Evolutionary conservation across 2,888 invertebrate species (phyloP), one percentile per base, ranked within the genome.

Genomic region (Boloria euphrosyne): DNA sequence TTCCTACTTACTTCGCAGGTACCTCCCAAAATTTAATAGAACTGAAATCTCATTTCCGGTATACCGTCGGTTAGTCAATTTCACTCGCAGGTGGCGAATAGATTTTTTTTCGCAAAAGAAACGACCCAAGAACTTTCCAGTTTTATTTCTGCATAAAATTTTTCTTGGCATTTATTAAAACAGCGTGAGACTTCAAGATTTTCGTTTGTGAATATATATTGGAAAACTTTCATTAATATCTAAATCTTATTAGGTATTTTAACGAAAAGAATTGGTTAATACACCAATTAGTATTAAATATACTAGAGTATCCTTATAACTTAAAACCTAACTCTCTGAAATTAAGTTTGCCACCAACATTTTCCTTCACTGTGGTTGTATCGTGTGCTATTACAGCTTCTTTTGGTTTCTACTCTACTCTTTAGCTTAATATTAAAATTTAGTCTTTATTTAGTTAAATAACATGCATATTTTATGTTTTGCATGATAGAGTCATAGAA

Each of bases 41-140:
- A 65, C 54, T 62, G 55, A 70, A 70, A 70, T 70, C 70, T 70
- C 57, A 70, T 70, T 66, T 68, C 68, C 70, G 61, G 65, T 60
- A 57, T 63, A 58, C 62, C 68, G 43, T 62, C 69, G 65, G 65
- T 68, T 68, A 70, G 63, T 68, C 66, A 62, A 66, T 68, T 68
- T 63, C 70, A 65, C 65, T 46, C 63, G 70, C 70, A 70, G 70
- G 63, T 70, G 68, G 55, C 57, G 57, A 66, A 57, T 52, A 66
- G 47, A 52, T 60, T 62, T 66, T 66, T 69, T 70, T 66, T 54
- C 46, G 52, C 60, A 60, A 70, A 68, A 68, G 65, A 55, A 67
- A 38, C 59, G 47, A 61, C 54, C 60, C 60, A 57, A 66, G 55
- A 68, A 66, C 27, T 70, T 70, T 61, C 59, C 57, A 68, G 57